A percentile compares a stretch with the other conserved stretches of the same genome.
Evolutionary conservation across 2,113 vertebrate species (phyloP).

Genomic region (Campylorhamphus procurvoides): DNA sequence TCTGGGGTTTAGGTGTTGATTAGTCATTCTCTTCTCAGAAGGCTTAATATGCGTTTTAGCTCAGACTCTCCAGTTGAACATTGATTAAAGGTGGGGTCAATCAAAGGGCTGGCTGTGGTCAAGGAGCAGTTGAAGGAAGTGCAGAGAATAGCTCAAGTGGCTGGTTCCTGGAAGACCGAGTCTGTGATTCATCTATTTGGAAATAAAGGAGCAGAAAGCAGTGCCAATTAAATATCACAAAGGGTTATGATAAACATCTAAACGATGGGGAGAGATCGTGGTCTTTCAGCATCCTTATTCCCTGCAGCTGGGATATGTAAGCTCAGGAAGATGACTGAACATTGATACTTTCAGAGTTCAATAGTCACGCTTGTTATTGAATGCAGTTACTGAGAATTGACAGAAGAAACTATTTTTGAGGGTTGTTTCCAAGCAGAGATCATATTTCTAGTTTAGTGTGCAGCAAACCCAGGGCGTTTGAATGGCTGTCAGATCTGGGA

Average conservation of each 20-base stretch:
- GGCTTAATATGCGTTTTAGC: not conserved
- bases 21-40: not conserved
- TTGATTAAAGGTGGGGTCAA: constrained; percentile 27
- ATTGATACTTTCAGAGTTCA: constrained; percentile 20
- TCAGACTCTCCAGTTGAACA: not conserved
- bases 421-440: constrained; percentile 40
- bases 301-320: constrained; percentile 37
- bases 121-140: constrained; percentile 34
- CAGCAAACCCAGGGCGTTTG: not conserved
- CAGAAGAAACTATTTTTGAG: constrained; percentile 44
- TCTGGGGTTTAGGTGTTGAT: not conserved
- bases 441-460: constrained; percentile 16
- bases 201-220: constrained; percentile 19
- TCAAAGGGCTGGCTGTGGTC: constrained; percentile 13
- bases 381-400: constrained; percentile 18
- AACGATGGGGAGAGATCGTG: not conserved
- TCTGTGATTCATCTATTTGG: constrained; percentile 44
- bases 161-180: constrained; percentile 31
- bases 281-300: constrained; percentile 12
- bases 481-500: constrained; percentile 21
- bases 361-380: constrained; percentile 22
- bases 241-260: constrained; percentile 4
- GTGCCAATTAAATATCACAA: constrained; percentile 43
- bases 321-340: constrained; percentile 7
- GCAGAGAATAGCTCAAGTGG: constrained; percentile 20